A percentile compares a stretch with the other conserved stretches of the same genome.
Evolutionary conservation across 1,140 invertebrate genomes (phyloP).

Genomic region (Platorchestia sp.): DNA sequence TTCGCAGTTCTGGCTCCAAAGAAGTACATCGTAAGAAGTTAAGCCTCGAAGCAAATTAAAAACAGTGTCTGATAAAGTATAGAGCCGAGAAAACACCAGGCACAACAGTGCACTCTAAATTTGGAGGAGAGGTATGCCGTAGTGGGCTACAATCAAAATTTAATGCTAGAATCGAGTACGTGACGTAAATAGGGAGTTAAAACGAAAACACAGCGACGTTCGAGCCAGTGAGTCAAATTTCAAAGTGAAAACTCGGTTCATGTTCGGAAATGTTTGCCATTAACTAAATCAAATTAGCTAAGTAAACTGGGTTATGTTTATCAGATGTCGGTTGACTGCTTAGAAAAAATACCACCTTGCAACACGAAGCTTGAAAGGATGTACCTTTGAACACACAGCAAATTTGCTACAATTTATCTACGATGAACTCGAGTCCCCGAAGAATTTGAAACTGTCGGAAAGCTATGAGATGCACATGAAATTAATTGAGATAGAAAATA

Average conservation of each 20-base stretch:
- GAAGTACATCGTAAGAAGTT: slow-evolving; percentile 14
- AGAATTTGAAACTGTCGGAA: too few relatives aligned
- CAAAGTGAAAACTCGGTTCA: not conserved
- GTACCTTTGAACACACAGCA: too few relatives aligned
- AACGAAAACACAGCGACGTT: not conserved
- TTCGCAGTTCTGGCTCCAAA: slow-evolving; percentile 4
- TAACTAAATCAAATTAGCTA: not conserved
- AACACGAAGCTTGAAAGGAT: not conserved
- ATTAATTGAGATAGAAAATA: too few relatives aligned
- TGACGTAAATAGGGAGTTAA: not conserved
- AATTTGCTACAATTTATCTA: too few relatives aligned
- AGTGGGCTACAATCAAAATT: not conserved
- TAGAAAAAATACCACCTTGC: not conserved
- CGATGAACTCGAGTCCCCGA: too few relatives aligned
- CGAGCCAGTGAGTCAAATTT: not conserved
- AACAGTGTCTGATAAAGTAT: not conserved
- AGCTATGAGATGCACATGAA: too few relatives aligned
- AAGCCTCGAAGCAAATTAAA: not conserved
- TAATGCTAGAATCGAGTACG: not conserved
- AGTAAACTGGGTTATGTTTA: not conserved
- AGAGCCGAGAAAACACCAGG: not conserved
- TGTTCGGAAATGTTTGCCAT: not conserved
- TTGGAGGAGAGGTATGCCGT: not conserved
- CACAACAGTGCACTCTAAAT: not conserved
- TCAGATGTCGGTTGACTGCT: not conserved